Evolutionary conservation across 2,888 invertebrate genomes (phyloP), one percentile per base, ranked within the genome.

Genomic region (Tetheella fluctuosa): DNA sequence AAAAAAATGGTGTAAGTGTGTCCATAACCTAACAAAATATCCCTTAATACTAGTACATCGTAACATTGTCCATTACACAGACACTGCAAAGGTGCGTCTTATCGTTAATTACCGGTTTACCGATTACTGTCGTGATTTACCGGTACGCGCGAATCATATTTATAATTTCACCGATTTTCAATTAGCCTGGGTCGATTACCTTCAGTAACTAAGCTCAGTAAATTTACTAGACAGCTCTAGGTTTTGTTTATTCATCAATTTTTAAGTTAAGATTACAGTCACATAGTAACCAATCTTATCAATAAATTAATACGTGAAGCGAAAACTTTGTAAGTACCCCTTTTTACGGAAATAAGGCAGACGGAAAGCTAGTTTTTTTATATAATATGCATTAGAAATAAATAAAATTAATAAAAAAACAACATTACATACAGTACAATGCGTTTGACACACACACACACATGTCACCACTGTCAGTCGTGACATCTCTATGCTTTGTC

Each of bases 41-140:
- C 74, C 73, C 74, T 73, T 76, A 77, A 76, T 77, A 74, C 75
- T 64, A 73, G 68, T 70, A 70, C 74, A 71, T 60, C 66, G 66
- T 70, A 76, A 67, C 72, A 74, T 80, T 80, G 84, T 85, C 80
- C 83, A 83, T 85, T 85, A 85, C 80, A 60, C 74, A 70, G 79
- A 82, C 84, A 82, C 79, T 80, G 79, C 69, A 70, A 69, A 84
- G 84, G 85, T 81, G 88, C 81, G 84, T 81, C 85, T 88, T 89
- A 88, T 88, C 88, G 80, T 84, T 90, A 90, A 90, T 90, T 90
- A 88, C 85, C 81, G 85, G 79, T 83, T 77, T 67, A 79, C 82
- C 84, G 86, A 85, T 88, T 82, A 81, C 85, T 72, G 58, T 48
- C 64, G 88, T 88, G 89, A 88, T 84, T 86, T 88, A 88, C 87